Evolutionary conservation across 2,888 invertebrate species (phyloP), one percentile per base, ranked within the genome.

Genomic region (Nasonia oneida): DNA sequence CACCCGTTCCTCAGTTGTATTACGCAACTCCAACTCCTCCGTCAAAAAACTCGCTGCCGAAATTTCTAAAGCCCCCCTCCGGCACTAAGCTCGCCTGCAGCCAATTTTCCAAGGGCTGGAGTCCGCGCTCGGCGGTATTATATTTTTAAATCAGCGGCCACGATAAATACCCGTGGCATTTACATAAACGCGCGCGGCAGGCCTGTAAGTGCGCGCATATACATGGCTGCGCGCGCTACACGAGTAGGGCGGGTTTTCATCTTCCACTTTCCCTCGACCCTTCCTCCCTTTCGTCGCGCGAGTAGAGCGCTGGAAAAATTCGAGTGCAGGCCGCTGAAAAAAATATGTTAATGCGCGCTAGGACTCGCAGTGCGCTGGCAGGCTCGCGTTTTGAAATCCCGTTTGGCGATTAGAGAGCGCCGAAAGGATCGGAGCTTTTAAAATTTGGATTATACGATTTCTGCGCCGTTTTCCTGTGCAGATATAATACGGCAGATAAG

Each of bases 101-200:
- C 18, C 53, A 53, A 53, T 53, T 53, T 53, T 53, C 53, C 57
- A 47, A 47, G 47, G 2, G 42, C 8, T 8, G 42, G 42, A 57
- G 71, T n/a, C 42, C n/a, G n/a, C 71, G 12, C 8, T 29, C 29
- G 15, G 39, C n/a, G 6, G 57, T n/a, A 86, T 86, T 80, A 86
- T 86, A 83, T 86, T 86, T 86, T 86, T 75, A 83, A 86, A 86
- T 83, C 83, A 86, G 79, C 70, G 75, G n/a, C 8, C 37, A 57
- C 74, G 53, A 82, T 82, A 85, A 85, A 85, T 85, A 85, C 73
- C 53, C 57, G 8, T 29, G 12, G n/a, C 50, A 82, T 85, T 85
- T 85, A 61, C 82, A 82, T 85, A 78, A 85, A 85, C 75, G 64
- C 74, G 73, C 84, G n/a, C 70, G 12, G 53, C 47, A 29, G 81